Evolutionary conservation across 1,140 invertebrate species (phyloP).

Genomic region (Pogonognathellus flavescens): DNA sequence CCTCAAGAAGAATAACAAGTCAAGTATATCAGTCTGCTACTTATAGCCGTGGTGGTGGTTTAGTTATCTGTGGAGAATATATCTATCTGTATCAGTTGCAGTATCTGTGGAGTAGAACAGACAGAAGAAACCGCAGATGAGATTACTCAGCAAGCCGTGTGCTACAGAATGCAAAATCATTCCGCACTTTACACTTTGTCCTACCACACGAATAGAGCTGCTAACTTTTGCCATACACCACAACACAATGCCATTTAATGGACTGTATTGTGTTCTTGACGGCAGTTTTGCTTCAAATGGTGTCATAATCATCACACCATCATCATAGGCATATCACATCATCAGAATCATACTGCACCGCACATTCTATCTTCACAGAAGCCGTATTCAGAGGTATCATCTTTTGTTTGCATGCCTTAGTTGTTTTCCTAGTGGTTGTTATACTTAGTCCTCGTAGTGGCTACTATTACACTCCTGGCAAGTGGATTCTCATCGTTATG

Average conservation of each 20-base stretch:
- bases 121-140: slow-evolving; percentile 29
- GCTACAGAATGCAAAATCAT: slow-evolving; percentile 44
- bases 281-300: slow-evolving; percentile 28
- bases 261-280: slow-evolving; percentile 39
- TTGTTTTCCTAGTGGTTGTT: too few relatives aligned
- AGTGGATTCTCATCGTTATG: slow-evolving; percentile 7
- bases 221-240: slow-evolving; percentile 7
- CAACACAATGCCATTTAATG: slow-evolving; percentile 37
- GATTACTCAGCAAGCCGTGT: slow-evolving; percentile 24
- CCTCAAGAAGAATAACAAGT: slow-evolving; percentile 11
- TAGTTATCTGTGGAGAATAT: neutral
- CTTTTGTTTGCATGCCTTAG: too few relatives aligned
- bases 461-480: neutral
- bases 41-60: neutral
- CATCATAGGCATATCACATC: neutral
- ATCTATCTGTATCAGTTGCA: too few relatives aligned
- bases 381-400: too few relatives aligned
- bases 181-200: slow-evolving; percentile 4
- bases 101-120: slow-evolving; percentile 3
- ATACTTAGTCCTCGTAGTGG: too few relatives aligned
- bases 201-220: neutral
- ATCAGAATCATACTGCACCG: neutral
- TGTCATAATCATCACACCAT: slow-evolving; percentile 37
- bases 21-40: neutral
- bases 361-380: neutral